phyloP scores from a whole-genome alignment of 2,797 vertebrate genomes.

The Hafferia zeledoni region DNA sequence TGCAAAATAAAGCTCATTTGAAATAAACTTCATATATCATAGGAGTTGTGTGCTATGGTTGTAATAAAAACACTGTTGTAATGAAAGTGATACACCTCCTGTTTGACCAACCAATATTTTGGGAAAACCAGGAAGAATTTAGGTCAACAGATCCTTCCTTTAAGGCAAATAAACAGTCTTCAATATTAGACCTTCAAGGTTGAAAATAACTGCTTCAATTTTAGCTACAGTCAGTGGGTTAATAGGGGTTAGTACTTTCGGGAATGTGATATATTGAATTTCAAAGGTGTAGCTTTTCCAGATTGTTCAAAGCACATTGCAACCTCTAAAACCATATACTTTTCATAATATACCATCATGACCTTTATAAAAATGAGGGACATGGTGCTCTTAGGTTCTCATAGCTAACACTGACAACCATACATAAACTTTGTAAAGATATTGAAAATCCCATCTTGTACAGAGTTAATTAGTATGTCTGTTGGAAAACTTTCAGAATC shows the following conservation, averaged over 20 bases:
- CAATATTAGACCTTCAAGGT: neutral
- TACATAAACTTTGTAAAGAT: neutral
- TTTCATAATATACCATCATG: neutral
- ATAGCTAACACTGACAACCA: fast-evolving
- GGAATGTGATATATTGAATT: neutral
- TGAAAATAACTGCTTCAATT: neutral
- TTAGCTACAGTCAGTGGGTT: neutral
- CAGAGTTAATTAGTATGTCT: neutral
- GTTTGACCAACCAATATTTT: neutral
- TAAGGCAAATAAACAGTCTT: neutral
- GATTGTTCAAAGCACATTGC: neutral
- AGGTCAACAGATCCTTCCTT: neutral
- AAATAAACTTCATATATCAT: neutral
- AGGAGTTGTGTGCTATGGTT: neutral
- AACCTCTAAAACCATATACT: neutral
- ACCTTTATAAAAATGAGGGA: neutral
- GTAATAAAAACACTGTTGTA: neutral
- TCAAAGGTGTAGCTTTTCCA: neutral
- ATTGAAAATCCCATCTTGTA: neutral
- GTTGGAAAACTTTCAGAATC: neutral
- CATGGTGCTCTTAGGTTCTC: neutral
- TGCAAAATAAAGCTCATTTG: neutral
- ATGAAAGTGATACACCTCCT: neutral
- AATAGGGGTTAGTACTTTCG: neutral
- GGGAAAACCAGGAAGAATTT: neutral